These are phyloP conservation scores for Leptonema lineaticorne DNA, from an alignment of 1,140 invertebrate species.

Conservation along the genomic window DNA sequence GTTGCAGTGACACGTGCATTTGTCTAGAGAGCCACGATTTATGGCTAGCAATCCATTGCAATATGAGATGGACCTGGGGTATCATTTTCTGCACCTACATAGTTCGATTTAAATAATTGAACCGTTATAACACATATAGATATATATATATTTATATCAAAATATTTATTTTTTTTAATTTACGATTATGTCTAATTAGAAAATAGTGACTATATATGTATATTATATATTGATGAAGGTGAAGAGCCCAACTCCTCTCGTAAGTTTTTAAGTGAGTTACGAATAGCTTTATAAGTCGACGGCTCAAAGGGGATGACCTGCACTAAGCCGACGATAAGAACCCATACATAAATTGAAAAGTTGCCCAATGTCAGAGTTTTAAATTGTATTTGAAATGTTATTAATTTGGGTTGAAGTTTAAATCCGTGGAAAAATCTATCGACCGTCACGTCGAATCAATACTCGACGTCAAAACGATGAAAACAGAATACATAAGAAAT, in stretches of 20 bases:
- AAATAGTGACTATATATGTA: not conserved
- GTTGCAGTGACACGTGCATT: slow-evolving; percentile 23
- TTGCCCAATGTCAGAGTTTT: slow-evolving; percentile 39
- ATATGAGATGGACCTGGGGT: not conserved
- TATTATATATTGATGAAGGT: slow-evolving; percentile 30
- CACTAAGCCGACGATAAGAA: slow-evolving; percentile 36
- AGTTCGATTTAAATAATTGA: not conserved
- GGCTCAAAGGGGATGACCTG: slow-evolving; percentile 13
- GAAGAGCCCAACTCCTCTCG: slow-evolving; percentile 24
- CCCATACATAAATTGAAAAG: slow-evolving; percentile 40
- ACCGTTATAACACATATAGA: not conserved
- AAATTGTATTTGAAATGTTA: slow-evolving; percentile 37
- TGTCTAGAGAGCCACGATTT: slow-evolving; percentile 2
- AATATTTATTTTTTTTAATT: too few relatives aligned
- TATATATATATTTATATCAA: not conserved
- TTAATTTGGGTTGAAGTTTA: slow-evolving; percentile 25
- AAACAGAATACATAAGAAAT: too few relatives aligned
- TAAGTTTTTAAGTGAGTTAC: slow-evolving; percentile 40
- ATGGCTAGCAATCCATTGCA: slow-evolving; percentile 8
- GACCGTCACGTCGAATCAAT: not conserved
- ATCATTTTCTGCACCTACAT: slow-evolving; percentile 4
- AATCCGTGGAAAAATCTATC: not conserved
- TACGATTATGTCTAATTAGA: too few relatives aligned
- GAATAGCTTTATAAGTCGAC: slow-evolving; percentile 39
- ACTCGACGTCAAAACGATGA: not conserved